These are phyloP conservation scores for Plusia festucae DNA, from an alignment of 2,888 invertebrate genomes.

Conservation along the genomic window DNA sequence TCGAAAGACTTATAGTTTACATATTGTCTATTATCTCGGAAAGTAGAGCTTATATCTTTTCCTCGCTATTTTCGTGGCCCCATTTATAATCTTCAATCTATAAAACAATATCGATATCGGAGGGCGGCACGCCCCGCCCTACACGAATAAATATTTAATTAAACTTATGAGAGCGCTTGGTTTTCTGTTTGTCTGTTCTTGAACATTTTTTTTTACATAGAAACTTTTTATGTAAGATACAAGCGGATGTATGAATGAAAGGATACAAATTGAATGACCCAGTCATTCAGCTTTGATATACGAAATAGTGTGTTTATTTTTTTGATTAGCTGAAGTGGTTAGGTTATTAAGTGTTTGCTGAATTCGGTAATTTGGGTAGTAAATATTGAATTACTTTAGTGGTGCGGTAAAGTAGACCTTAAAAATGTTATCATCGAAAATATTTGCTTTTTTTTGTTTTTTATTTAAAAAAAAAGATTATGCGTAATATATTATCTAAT, in stretches of 20 bases:
- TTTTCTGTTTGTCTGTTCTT: constrained; percentile 65
- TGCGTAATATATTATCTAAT: no score
- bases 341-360: background rate
- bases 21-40: background rate
- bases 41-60: background rate
- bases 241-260: constrained; percentile 59
- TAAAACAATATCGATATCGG: constrained; percentile 87
- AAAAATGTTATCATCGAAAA: no score
- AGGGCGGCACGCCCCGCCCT: constrained; percentile 82
- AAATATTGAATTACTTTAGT: background rate
- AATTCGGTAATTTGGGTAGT: background rate
- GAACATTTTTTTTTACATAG: constrained; percentile 57
- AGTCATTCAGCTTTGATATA: constrained; percentile 6
- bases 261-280: constrained; percentile 9
- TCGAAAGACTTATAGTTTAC: background rate
- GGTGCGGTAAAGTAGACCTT: no score
- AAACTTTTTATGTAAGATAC: constrained; percentile 41
- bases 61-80: constrained; percentile 63
- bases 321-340: background rate
- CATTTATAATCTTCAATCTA: constrained; percentile 78
- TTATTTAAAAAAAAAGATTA: no score
- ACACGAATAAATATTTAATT: constrained; percentile 88
- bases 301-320: background rate
- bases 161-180: constrained; percentile 82
- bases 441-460: no score